Evolutionary conservation across 2,888 invertebrate species (phyloP).

Genomic region (Elaeidobius kamerunicus): DNA sequence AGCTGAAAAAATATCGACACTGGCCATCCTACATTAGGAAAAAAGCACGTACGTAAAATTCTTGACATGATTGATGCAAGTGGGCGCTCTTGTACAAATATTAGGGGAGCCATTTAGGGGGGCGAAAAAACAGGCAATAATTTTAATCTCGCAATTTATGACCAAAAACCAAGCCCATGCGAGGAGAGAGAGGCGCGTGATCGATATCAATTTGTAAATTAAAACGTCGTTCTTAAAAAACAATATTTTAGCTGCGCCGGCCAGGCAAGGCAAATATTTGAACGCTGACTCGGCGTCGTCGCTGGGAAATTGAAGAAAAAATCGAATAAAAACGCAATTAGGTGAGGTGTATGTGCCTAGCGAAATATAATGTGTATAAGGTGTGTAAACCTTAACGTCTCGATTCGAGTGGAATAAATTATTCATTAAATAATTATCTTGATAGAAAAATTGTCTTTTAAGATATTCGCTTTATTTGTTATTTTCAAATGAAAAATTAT

Average conservation of each 20-base stretch:
- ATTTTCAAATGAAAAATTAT: background rate
- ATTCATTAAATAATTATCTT: too few species aligned
- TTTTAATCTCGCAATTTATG: slow-evolving; percentile 35
- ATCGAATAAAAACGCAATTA: slow-evolving; percentile 4
- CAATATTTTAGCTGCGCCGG: slow-evolving; percentile 46
- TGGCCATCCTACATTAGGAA: slow-evolving; percentile 4
- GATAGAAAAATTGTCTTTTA: background rate
- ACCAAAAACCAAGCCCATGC: slow-evolving; percentile 38
- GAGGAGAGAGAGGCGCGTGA: slow-evolving; percentile 34
- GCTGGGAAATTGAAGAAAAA: slow-evolving; percentile 6
- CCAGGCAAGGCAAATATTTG: slow-evolving; percentile 45
- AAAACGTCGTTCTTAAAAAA: slow-evolving; percentile 44
- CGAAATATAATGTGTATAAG: too few species aligned
- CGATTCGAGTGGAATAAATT: too few species aligned
- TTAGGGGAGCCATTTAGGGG: slow-evolving; percentile 36
- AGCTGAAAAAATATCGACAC: too few species aligned
- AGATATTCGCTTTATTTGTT: background rate
- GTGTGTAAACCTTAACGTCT: too few species aligned
- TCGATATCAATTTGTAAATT: slow-evolving; percentile 47
- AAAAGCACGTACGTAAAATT: slow-evolving; percentile 15
- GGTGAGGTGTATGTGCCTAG: too few species aligned
- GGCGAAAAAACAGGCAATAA: slow-evolving; percentile 38
- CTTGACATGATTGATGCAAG: slow-evolving; percentile 31
- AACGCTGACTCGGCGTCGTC: slow-evolving; percentile 34
- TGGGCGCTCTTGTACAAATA: slow-evolving; percentile 29